Evolutionary conservation across 2,113 vertebrate genomes (phyloP), one percentile per base, ranked within the genome.

Genomic region (Labeo catla): DNA sequence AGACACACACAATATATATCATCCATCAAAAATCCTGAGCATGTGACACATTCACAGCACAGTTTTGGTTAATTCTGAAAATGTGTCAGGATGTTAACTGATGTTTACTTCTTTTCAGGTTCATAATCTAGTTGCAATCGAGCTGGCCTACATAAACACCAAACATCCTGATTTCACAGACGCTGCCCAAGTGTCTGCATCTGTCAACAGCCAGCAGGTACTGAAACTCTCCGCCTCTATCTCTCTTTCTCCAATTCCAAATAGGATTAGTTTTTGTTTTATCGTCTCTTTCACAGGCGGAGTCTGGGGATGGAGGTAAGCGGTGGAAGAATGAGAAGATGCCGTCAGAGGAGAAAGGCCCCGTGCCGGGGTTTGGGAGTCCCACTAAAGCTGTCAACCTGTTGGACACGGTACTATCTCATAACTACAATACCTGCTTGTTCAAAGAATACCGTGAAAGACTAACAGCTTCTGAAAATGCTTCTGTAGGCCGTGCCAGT

Each of bases 151-250:
- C 86, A 95, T 96, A 92, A 96, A 96, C 89, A 96, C 95, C 16
- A 96, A 96, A 74, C 96, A 96, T 89, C 96, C 96, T 1, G 95
- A 96, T 89, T 96, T 96, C 88, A 94, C 93, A 0, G 96, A 96
- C 50, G 95, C 95, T 7, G 94, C 93, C 0, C 92, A 95, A 87
- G 95, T 96, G 80, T 96, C 95, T 1, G 95, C 95, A 66, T 95
- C 95, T 8, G 94, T 96, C 90, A 95, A 95, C 93, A 95, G 91
- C 87, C 94, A 94, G 87, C 95, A 95, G 95, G 95, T 95, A 91
- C 16, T 34, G 39, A 54, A 86, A 39, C 45, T 4, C 23, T 70
- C 2, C 3, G 39, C 65, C 39, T 50, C 65, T 73, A 0, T 61
- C 16, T 12, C 50, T 49, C 72, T 78, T 39, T 43, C 83, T 70